These are phyloP conservation scores for Anorthoa munda DNA, from an alignment of 2,888 invertebrate species.

Conservation along the genomic window DNA sequence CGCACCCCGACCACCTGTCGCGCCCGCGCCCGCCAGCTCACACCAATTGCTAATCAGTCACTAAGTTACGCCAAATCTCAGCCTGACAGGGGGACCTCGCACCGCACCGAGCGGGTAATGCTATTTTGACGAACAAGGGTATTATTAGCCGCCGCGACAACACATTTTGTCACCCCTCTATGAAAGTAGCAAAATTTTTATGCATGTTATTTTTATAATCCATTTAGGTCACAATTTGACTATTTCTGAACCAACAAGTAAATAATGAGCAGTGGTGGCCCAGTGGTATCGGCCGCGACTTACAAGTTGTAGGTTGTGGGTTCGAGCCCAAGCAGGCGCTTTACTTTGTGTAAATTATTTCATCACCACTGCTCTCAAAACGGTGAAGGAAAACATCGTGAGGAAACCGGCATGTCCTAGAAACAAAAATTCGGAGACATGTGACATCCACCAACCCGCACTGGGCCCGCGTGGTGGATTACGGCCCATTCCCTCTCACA, in stretches of 20 bases:
- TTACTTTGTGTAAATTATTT: no score
- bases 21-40: slow-evolving; percentile 85
- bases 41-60: slow-evolving; percentile 90
- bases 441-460: no score
- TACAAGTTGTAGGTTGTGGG: no score
- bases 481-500: no score
- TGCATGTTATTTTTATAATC: slow-evolving; percentile 1
- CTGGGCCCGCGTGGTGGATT: no score
- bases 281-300: no score
- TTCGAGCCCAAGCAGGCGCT: no score
- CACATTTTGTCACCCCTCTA: slow-evolving; percentile 65
- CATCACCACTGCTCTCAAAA: no score
- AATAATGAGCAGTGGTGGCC: no score
- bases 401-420: no score
- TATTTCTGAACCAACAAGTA: neutral
- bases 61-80: slow-evolving; percentile 89
- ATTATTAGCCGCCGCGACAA: slow-evolving; percentile 79
- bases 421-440: no score
- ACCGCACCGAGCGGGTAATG: slow-evolving; percentile 79
- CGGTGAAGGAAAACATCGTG: no score
- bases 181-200: slow-evolving; percentile 6
- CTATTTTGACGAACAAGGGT: slow-evolving; percentile 86
- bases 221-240: neutral
- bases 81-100: slow-evolving; percentile 81
- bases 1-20: slow-evolving; percentile 88